A percentile compares a stretch with the other conserved stretches of the same genome.
Evolutionary conservation across 2,113 vertebrate species (phyloP).

Genomic region (Saimiri boliviensis): DNA sequence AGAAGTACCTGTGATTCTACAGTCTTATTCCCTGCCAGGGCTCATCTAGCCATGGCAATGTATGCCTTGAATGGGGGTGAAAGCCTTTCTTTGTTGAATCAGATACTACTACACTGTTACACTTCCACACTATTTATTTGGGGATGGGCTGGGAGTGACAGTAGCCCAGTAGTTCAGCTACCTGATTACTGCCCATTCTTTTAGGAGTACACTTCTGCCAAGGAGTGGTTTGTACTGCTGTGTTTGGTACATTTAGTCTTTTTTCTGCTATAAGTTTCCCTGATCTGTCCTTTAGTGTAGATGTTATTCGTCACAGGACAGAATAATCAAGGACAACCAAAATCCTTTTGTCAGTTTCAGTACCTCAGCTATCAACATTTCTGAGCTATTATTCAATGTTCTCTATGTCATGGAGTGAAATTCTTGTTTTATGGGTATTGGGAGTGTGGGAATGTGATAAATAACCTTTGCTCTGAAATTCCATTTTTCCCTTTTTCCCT

Average conservation of each 20-base stretch:
- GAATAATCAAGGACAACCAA: constrained; percentile 10
- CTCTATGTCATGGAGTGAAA: neutral
- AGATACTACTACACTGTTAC: neutral
- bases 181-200: neutral
- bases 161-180: neutral
- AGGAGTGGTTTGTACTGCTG: constrained; percentile 59
- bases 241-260: constrained; percentile 31
- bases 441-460: constrained; percentile 62
- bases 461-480: constrained; percentile 78
- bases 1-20: constrained; percentile 38
- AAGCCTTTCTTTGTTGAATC: neutral
- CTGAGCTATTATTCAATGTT: neutral
- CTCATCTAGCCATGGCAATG: neutral
- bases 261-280: neutral
- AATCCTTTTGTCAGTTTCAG: neutral
- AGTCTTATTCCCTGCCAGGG: neutral
- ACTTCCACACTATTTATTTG: constrained; percentile 48
- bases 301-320: neutral
- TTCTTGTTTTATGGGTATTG: constrained; percentile 73
- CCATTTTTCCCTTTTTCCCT: constrained; percentile 75
- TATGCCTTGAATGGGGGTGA: neutral
- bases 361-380: neutral
- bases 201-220: constrained; percentile 11
- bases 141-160: neutral
- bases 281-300: neutral